Base-by-base conservation (phyloP, 2,888 invertebrate genomes). In the Lasioglossum malachurum region DNA sequence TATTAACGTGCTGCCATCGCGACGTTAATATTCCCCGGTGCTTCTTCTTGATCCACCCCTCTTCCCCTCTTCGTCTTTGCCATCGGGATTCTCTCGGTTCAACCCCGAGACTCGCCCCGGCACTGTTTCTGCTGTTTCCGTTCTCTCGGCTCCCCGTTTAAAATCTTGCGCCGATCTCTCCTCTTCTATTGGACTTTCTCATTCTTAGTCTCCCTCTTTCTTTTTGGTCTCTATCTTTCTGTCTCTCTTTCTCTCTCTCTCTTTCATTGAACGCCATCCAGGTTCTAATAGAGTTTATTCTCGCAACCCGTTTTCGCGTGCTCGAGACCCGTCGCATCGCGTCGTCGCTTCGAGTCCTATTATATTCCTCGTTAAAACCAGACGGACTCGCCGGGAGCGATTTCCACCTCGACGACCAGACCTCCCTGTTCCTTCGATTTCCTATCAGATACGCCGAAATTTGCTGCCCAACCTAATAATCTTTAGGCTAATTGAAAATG, bases 1-100 rank as follows among this genome's bases (percentile, higher is more conserved):
- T 88, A 89, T 90, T 86, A 90, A 72, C 82, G 76, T 83, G 78
- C 84, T 73, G 82, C 81, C 85, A 88, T 77, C 82, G 79, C 82
- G 78, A 82, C 87, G 88, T 84, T 89, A 89, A 84, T 84, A 89
- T 89, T 89, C 84, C 80, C 57, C 80, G 80, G 77, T 46, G 74
- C 74, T 81, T 64, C 83, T 80, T 77, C 84, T 80, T 44, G 46
- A 64, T 57, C 41, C 72, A 69, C 75, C 75, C 44, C 35, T n/a
- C 79, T 60, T 0, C 74, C 46, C n/a, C 78, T 82, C 44, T 71
- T 49, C 35, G 64, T 46, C 75, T 71, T 69, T 60, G 27, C 53
- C 41, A 27, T 81, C 57, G 23, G 71, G 57, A 7, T 49, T 49
- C 81, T 46, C 76, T n/a, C 44, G 64, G 41, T 69, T 71, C 41